Percentiles rank a stretch among this genome's conserved stretches.
Conservation (phyloP, 2,113 vertebrate species). For the Sisor rabdophorus region DNA sequence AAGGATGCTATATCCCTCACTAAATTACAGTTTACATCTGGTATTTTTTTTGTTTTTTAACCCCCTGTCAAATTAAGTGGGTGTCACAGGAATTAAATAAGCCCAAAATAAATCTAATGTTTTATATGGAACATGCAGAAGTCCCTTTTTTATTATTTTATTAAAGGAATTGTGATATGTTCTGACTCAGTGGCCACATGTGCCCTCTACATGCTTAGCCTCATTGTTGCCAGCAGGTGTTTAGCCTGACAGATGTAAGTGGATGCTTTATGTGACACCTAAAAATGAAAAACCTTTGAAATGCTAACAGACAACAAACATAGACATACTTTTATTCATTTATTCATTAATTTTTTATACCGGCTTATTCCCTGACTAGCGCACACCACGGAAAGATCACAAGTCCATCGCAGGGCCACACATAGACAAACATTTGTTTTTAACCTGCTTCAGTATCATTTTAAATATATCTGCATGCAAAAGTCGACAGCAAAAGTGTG, state of each 20-base stretch:
- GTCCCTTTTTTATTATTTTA: neutral
- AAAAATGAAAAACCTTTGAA: neutral
- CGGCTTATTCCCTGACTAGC: too few species aligned
- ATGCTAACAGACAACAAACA: neutral
- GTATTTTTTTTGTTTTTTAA: too few species aligned
- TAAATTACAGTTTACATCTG: too few species aligned
- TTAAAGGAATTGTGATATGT: conserved; percentile 10
- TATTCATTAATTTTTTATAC: too few species aligned
- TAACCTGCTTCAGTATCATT: neutral
- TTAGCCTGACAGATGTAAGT: conserved; percentile 1
- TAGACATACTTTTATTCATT: neutral
- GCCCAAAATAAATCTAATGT: neutral
- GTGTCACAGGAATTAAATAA: conserved; percentile 1
- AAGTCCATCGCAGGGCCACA: too few species aligned
- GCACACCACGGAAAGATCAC: too few species aligned
- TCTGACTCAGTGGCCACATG: neutral
- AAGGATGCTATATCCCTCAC: neutral
- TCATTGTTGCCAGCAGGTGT: neutral
- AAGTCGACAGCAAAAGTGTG: neutral
- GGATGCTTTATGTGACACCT: conserved; percentile 3
- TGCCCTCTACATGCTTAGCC: neutral
- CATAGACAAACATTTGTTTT: too few species aligned
- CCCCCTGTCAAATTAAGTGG: neutral
- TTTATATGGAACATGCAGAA: conserved; percentile 6
- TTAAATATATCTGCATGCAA: neutral